phyloP scores from a whole-genome alignment of 2,888 invertebrate genomes.

The Latrodectus hesperus region DNA sequence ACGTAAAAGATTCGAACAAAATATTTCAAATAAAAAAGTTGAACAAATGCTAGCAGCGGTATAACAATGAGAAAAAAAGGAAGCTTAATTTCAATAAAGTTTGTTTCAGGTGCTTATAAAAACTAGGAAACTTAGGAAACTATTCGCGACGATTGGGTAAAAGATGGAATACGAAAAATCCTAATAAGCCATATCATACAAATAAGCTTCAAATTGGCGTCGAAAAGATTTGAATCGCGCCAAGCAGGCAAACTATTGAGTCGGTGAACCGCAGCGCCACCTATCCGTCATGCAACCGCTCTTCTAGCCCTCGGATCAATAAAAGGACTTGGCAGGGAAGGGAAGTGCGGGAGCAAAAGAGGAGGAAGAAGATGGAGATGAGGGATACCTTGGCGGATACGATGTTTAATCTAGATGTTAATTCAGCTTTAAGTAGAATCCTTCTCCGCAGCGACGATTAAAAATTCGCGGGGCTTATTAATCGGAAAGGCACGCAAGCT shows the following conservation, averaged over 20 bases:
- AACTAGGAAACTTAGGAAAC: too few species aligned
- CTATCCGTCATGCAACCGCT: slow-evolving; percentile 12
- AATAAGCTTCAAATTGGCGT: neutral
- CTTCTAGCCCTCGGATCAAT: neutral
- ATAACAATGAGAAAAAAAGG: too few species aligned
- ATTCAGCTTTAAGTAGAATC: slow-evolving; percentile 67
- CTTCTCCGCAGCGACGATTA: slow-evolving; percentile 58
- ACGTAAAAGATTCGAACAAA: too few species aligned
- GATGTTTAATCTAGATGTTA: slow-evolving; percentile 67
- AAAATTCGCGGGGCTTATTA: slow-evolving; percentile 63
- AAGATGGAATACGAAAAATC: neutral
- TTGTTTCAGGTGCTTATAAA: too few species aligned
- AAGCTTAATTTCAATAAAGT: too few species aligned
- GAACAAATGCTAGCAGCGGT: too few species aligned
- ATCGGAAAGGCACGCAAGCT: slow-evolving; percentile 57
- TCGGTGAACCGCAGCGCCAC: slow-evolving; percentile 29
- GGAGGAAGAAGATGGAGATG: slow-evolving; percentile 34
- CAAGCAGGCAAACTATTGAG: neutral
- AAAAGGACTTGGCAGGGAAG: neutral
- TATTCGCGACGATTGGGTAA: too few species aligned
- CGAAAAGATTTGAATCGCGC: neutral
- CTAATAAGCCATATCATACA: neutral
- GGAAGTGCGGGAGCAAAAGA: slow-evolving; percentile 12
- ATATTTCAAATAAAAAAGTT: too few species aligned
- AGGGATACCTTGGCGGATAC: slow-evolving; percentile 53